Evolutionary conservation across 1,140 invertebrate genomes (phyloP), one percentile per base, ranked within the genome.

Genomic region (Drosophila guanche): DNA sequence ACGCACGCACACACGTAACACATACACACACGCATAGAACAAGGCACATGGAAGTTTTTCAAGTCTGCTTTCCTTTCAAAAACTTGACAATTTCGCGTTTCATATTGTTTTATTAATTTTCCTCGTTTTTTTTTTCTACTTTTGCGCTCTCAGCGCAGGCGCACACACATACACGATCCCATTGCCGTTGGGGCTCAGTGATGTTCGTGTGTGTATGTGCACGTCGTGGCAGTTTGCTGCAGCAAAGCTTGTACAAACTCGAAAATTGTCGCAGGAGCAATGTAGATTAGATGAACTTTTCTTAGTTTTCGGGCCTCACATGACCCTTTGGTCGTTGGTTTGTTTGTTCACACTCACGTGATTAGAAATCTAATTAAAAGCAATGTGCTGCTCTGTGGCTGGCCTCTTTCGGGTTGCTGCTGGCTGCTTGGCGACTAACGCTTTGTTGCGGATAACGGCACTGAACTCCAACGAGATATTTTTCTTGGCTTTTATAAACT

Each of bases 301-400:
- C 45, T 12, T 37, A 12, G 4, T 37, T 37, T 12, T 53, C 56
- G 43, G 20, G 47, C 57, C 65, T 78, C 78, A 88, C 73, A 81
- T 86, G 77, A 88, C 68, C 67, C 45, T 67, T 45, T 71, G 23
- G 40, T 43, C 16, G 50, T n/a, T 60, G 33, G 25, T 53, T 72
- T 62, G 65, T 63, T 37, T 37, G 33, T 76, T 74, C 59, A 52
- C 84, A 88, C 83, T 88, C 83, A 88, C 83, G 83, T 88, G 83
- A 88, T 88, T 83, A 79, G 84, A 88, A 88, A 83, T 88, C 71
- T 79, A 89, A 88, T 79, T 85, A 59, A 83, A 86, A 86, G 83
- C 83, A 88, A 85, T 50, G 76, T 59, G 79, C 74, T 86, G 69
- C 72, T 83, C 78, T 83, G 68, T 68, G 75, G 76, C 81, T 86